Evolutionary conservation across 2,113 vertebrate species (phyloP), one percentile per base, ranked within the genome.

Genomic region (Oncorhynchus clarkii): DNA sequence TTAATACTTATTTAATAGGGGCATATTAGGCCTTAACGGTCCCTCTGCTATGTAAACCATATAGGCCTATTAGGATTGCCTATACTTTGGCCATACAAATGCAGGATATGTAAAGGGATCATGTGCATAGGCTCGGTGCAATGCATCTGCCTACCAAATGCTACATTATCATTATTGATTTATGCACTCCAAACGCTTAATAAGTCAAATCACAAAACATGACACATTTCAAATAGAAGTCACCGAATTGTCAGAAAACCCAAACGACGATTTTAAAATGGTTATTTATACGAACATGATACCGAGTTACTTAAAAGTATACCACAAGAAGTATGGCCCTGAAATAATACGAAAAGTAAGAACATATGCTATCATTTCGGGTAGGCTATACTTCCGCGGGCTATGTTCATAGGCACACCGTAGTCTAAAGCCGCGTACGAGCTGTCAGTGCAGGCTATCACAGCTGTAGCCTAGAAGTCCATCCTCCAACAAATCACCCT

Each of bases 101-200:
- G 39, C 39, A 54, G 51, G 5, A 54, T 54, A 54, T 18, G 39
- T 3, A 11, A 45, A 16, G 4, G 16, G 3, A 1, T 54, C 3
- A 54, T 54, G 51, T 54, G 14, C 51, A 45, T 9, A 54, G 51
- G 16, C 76, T 73, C 67, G 29, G 70, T 57, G 48, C 64, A 65
- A 34, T 71, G 75, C 80, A 85, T 83, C 78, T 85, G 81, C 62
- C 81, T 57, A 74, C 72, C 81, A 84, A 82, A 89, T 78, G 78
- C 72, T 85, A 81, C 86, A 80, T 87, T 84, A 89, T 86, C 87
- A 88, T 85, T 86, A 89, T 88, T 88, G 84, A 90, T 85, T 85
- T 79, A 83, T 84, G 83, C 82, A 89, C 86, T 89, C 71, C 51
- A 75, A 79, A 65, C 67, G 48, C 78, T 68, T 13, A 48, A 48